Evolutionary conservation across 2,113 vertebrate genomes (phyloP).

Genomic region (Gobio gobio): DNA sequence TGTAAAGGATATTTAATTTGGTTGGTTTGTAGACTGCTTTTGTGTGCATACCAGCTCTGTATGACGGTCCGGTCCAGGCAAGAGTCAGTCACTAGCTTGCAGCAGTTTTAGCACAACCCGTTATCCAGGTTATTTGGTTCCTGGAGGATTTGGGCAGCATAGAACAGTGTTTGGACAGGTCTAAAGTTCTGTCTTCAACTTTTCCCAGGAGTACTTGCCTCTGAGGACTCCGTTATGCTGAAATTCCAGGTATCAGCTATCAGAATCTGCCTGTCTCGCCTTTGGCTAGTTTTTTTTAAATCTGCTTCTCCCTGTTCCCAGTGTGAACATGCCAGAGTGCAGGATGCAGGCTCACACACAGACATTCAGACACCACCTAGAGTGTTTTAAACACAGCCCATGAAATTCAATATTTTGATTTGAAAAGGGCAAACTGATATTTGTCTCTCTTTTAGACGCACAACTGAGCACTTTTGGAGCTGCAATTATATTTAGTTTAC

Average conservation of each 20-base stretch:
- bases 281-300: constrained; percentile 66
- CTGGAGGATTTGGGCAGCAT: background rate
- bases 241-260: constrained; percentile 69
- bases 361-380: background rate
- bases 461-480: background rate
- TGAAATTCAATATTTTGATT: constrained; percentile 5
- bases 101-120: background rate
- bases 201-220: constrained; percentile 68
- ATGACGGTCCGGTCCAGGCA: background rate
- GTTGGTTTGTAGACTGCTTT: background rate
- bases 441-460: constrained; percentile 34
- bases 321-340: constrained; percentile 69
- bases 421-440: constrained; percentile 6
- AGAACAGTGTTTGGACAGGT: constrained; percentile 40
- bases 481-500: constrained; percentile 36
- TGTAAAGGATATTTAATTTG: background rate
- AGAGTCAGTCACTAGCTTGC: background rate
- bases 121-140: background rate
- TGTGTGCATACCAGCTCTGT: background rate
- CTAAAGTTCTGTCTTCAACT: constrained; percentile 55
- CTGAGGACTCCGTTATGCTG: constrained; percentile 64
- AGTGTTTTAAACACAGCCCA: constrained; percentile 6
- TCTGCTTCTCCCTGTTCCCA: constrained; percentile 64
- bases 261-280: constrained; percentile 64
- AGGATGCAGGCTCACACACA: background rate